Evolutionary conservation across 2,888 invertebrate genomes (phyloP).

Genomic region (Rhagonycha fulva): DNA sequence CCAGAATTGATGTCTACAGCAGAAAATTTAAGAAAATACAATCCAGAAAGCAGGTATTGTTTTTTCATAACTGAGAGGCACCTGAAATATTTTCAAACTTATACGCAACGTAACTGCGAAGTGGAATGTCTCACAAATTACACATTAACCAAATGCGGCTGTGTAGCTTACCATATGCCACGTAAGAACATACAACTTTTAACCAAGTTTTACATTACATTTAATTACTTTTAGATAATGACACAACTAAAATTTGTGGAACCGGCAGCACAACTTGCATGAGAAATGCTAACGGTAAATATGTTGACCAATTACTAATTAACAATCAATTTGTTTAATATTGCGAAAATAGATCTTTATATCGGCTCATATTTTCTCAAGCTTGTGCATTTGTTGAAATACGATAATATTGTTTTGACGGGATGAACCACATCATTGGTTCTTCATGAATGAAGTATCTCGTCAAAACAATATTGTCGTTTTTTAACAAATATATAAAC

Average conservation of each 20-base stretch:
- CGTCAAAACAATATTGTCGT: no score
- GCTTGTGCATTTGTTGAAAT: no score
- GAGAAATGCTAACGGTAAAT: slow-evolving; percentile 61
- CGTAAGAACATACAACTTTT: slow-evolving; percentile 46
- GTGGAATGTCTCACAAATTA: slow-evolving; percentile 74
- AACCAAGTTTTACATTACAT: slow-evolving; percentile 17
- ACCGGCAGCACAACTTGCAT: slow-evolving; percentile 61
- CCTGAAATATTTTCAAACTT: slow-evolving; percentile 67
- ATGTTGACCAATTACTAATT: neutral
- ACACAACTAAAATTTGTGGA: slow-evolving; percentile 62
- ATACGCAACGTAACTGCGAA: slow-evolving; percentile 76
- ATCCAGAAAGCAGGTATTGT: slow-evolving; percentile 69
- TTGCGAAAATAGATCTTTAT: no score
- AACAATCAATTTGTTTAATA: no score
- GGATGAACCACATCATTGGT: no score
- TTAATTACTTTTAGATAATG: slow-evolving; percentile 57
- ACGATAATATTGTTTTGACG: no score
- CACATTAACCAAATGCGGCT: slow-evolving; percentile 65
- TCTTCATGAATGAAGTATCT: no score
- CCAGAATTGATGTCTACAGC: slow-evolving; percentile 80
- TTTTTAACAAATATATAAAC: no score
- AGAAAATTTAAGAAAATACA: slow-evolving; percentile 65
- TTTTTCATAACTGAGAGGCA: slow-evolving; percentile 70
- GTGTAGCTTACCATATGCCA: slow-evolving; percentile 75
- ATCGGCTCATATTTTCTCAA: no score